phyloP scores from a whole-genome alignment of 2,888 invertebrate genomes.

The Campaea margaritaria region DNA sequence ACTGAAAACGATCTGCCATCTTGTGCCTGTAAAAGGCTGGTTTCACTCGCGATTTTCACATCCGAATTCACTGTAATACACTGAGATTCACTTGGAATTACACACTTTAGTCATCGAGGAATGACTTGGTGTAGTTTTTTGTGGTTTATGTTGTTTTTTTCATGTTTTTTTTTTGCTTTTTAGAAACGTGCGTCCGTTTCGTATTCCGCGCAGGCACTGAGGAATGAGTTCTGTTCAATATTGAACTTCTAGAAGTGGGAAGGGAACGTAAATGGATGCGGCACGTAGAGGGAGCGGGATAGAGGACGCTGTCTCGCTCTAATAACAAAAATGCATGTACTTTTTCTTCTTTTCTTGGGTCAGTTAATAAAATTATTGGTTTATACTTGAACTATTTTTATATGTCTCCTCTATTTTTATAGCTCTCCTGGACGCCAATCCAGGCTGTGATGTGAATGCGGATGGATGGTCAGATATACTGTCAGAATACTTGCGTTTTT shows the following conservation, averaged over 20 bases:
- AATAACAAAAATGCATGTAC: not conserved
- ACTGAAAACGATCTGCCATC: constrained; percentile 23
- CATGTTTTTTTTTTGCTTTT: constrained; percentile 8
- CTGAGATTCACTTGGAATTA: not conserved
- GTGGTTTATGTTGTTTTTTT: constrained; percentile 20
- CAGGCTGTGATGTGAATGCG: too few species aligned
- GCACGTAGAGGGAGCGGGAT: constrained; percentile 3
- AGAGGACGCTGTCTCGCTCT: not conserved
- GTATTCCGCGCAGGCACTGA: constrained; percentile 7
- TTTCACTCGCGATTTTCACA: constrained; percentile 19
- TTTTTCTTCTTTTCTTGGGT: too few species aligned
- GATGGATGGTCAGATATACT: too few species aligned
- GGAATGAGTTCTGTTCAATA: constrained; percentile 20
- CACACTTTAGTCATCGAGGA: constrained; percentile 7
- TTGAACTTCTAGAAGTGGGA: constrained; percentile 11
- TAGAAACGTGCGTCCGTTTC: constrained; percentile 3
- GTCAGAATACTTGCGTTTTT: too few species aligned
- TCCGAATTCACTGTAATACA: constrained; percentile 6
- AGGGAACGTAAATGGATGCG: constrained; percentile 21
- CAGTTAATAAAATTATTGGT: too few species aligned
- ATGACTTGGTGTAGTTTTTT: constrained; percentile 15
- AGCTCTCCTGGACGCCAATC: too few species aligned
- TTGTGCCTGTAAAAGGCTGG: constrained; percentile 18
- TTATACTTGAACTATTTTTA: too few species aligned
- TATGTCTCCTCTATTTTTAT: too few species aligned